Percentiles rank a stretch among this genome's conserved stretches.
These are phyloP conservation scores for Loris lydekkerianus DNA, from an alignment of 2,797 vertebrate species.

Conservation along the genomic window DNA sequence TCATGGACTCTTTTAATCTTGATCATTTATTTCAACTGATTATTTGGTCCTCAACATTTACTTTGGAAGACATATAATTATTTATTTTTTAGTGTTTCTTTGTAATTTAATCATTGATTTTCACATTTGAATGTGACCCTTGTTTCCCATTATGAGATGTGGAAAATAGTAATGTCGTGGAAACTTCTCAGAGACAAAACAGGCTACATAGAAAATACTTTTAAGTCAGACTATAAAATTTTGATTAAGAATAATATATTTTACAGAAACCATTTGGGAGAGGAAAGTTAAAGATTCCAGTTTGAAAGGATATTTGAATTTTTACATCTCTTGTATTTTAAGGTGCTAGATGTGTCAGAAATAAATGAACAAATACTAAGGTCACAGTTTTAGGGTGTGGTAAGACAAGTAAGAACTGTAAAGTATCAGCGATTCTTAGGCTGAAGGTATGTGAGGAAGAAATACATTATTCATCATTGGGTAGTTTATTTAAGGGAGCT, in stretches of 20 bases:
- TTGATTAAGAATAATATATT: slow-evolving; percentile 23
- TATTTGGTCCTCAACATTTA: not conserved
- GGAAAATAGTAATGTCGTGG: slow-evolving; percentile 37
- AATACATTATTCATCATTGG: not conserved
- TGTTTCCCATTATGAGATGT: not conserved
- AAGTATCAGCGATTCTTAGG: not conserved
- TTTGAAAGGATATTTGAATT: not conserved
- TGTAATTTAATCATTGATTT: not conserved
- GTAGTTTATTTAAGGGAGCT: not conserved
- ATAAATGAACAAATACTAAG: slow-evolving; percentile 36
- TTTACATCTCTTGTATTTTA: not conserved
- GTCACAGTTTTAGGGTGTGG: not conserved
- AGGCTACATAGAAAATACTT: not conserved
- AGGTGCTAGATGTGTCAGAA: slow-evolving; percentile 46
- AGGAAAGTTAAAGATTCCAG: not conserved
- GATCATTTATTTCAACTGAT: slow-evolving; percentile 12
- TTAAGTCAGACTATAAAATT: slow-evolving; percentile 6
- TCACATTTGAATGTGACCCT: slow-evolving; percentile 4
- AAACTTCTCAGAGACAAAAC: slow-evolving; percentile 29
- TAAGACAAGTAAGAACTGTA: not conserved
- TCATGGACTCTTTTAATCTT: not conserved
- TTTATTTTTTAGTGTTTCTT: slow-evolving; percentile 30
- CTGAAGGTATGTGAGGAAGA: not conserved
- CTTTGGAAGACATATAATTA: not conserved
- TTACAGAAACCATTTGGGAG: not conserved